A percentile compares a stretch with the other conserved stretches of the same genome.
Evolutionary conservation across 2,797 vertebrate species (phyloP).

Genomic region (Acomys russatus): DNA sequence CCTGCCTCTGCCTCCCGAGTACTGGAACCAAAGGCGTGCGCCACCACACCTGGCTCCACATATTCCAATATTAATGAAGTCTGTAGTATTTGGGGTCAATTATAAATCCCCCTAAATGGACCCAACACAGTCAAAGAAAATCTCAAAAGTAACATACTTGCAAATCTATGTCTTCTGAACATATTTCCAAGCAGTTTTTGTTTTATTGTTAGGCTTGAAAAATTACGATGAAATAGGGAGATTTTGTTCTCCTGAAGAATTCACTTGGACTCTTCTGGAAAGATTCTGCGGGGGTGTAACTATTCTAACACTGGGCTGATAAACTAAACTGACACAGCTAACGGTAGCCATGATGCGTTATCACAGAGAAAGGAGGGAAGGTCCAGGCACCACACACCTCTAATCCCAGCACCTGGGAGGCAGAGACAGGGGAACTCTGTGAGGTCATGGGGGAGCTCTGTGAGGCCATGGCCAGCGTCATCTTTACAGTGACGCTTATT

Average conservation of each 20-base stretch:
- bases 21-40: no score
- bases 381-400: rapidly evolving
- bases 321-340: background rate
- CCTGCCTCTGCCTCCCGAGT: no score
- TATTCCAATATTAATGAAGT: conserved; percentile 16
- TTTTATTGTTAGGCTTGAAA: background rate
- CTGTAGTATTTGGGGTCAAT: conserved; percentile 23
- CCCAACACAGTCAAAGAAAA: background rate
- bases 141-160: background rate
- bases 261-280: conserved; percentile 22
- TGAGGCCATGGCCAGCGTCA: background rate
- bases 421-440: background rate
- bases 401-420: background rate
- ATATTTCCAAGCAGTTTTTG: conserved; percentile 13
- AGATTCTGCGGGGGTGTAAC: background rate
- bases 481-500: background rate
- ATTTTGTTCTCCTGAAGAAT: background rate
- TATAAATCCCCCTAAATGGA: conserved; percentile 52
- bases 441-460: background rate
- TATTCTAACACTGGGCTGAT: background rate
- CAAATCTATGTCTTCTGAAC: conserved; percentile 18
- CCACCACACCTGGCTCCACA: no score
- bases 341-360: background rate
- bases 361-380: background rate
- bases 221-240: conserved; percentile 33